Evolutionary conservation across 2,797 vertebrate species (phyloP).

Genomic region (Synaphobranchus kaupii): DNA sequence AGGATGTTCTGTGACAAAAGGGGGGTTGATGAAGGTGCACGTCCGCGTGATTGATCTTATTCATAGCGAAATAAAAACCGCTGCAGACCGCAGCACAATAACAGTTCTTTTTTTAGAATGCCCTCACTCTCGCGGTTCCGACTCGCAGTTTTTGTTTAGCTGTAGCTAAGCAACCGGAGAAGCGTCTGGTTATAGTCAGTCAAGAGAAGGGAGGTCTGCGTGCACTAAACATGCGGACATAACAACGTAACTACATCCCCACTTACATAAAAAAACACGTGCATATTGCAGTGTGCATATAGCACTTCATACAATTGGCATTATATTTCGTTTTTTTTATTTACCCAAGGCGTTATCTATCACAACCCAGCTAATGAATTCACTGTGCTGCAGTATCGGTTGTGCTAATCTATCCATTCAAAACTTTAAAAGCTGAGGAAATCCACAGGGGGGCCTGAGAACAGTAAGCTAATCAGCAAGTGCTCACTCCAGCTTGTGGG

Average conservation of each 20-base stretch:
- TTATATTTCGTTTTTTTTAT: neutral
- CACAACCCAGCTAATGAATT: neutral
- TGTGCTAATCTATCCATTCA: neutral
- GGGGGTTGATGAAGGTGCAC: neutral
- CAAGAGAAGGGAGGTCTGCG: neutral
- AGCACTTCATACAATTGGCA: neutral
- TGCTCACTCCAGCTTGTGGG: neutral
- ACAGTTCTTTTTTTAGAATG: constrained; percentile 36
- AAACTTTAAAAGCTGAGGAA: neutral
- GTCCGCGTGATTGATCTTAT: neutral
- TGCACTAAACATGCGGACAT: neutral
- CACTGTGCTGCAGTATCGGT: neutral
- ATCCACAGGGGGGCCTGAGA: neutral
- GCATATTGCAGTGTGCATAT: neutral
- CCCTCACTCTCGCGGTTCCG: constrained; percentile 42
- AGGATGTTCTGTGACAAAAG: neutral
- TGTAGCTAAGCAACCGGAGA: constrained; percentile 62
- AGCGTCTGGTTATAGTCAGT: constrained; percentile 33
- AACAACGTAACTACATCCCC: neutral
- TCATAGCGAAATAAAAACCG: neutral
- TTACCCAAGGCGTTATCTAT: neutral
- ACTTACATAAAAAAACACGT: neutral
- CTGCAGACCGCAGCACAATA: neutral
- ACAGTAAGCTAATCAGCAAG: neutral
- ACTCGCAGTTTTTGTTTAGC: constrained; percentile 50